Conservation (phyloP, 2,888 invertebrate genomes). For the Zonitis immaculata region DNA sequence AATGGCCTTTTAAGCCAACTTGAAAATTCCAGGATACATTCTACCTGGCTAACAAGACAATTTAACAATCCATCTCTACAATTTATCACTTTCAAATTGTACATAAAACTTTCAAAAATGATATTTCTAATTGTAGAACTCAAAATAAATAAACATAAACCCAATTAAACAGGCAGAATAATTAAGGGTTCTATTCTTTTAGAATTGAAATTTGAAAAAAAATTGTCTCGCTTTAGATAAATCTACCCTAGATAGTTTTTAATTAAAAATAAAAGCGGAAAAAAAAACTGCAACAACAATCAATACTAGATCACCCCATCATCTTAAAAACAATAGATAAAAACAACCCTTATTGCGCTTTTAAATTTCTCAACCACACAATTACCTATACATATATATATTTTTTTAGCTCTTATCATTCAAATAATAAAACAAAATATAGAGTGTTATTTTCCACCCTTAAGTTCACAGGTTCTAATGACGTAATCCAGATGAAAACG, state of each 20-base stretch:
- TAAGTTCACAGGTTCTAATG: neutral
- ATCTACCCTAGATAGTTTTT: neutral
- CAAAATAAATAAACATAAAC: no score
- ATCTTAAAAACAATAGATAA: neutral
- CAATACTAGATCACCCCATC: neutral
- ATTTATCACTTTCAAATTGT: no score
- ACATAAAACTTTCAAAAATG: no score
- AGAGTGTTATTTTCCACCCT: neutral
- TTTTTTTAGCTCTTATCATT: neutral
- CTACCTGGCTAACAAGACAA: no score
- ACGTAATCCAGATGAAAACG: constrained; percentile 8
- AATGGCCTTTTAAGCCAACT: no score
- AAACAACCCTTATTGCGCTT: neutral
- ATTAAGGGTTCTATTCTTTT: neutral
- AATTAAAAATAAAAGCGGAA: no score
- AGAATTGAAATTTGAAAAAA: no score
- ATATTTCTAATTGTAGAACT: neutral
- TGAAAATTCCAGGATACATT: no score
- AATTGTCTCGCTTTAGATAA: neutral
- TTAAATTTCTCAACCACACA: neutral
- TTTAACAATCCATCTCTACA: no score
- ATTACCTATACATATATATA: no score
- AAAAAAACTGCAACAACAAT: neutral
- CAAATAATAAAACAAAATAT: neutral
- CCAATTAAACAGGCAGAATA: neutral